These are phyloP conservation scores for Idaea straminata DNA, from an alignment of 2,888 invertebrate species.

Conservation along the genomic window DNA sequence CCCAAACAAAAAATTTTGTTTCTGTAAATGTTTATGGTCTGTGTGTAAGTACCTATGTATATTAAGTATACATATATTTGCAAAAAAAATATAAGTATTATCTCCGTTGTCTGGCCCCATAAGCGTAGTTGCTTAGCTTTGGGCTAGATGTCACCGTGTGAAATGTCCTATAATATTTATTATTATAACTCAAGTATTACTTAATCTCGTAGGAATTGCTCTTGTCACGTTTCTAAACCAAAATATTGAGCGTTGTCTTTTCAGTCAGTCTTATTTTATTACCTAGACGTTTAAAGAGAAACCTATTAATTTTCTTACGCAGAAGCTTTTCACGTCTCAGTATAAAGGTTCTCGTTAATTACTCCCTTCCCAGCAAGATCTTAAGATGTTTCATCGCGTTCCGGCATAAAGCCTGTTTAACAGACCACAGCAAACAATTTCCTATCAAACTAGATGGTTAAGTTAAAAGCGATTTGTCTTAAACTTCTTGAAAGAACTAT, in stretches of 20 bases:
- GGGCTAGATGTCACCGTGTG: no score
- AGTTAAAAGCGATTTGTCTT: neutral
- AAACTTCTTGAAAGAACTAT: neutral
- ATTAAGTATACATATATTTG: no score
- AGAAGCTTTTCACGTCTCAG: neutral
- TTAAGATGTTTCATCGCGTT: conserved; percentile 12
- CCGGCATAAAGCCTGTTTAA: conserved; percentile 38
- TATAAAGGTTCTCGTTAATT: conserved; percentile 7
- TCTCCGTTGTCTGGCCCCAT: no score
- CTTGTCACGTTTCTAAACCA: neutral
- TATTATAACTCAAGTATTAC: no score
- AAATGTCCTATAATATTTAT: no score
- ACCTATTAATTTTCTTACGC: neutral
- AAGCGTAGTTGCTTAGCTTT: no score
- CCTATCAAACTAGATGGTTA: conserved; percentile 18
- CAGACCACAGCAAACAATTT: conserved; percentile 42
- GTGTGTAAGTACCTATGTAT: no score
- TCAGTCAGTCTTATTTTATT: neutral
- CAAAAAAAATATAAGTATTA: no score
- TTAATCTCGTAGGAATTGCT: neutral
- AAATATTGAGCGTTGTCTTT: neutral
- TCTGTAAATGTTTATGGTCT: no score
- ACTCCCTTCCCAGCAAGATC: conserved; percentile 22
- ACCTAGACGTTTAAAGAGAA: neutral
- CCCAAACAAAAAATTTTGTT: no score